Evolutionary conservation across 2,113 vertebrate genomes (phyloP).

Genomic region (Boulengeromyrus knoepffleri): DNA sequence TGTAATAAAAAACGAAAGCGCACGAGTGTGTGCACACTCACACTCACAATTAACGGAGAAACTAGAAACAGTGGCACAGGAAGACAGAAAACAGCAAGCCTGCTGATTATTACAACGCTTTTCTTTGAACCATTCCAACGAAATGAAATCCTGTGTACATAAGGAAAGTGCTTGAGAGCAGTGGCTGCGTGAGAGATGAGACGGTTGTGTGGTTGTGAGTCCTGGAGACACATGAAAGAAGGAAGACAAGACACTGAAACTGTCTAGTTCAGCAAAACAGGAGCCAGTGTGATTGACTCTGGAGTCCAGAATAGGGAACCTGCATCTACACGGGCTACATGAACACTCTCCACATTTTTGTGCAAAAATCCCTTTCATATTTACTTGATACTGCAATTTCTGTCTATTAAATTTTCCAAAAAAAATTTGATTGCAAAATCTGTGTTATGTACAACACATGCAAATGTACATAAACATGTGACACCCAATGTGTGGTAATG

Average conservation of each 20-base stretch:
- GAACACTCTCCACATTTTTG: neutral
- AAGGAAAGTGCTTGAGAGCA: constrained; percentile 59
- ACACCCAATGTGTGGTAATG: neutral
- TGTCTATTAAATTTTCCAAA: neutral
- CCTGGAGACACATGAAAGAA: constrained; percentile 29
- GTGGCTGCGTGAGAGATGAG: constrained; percentile 36
- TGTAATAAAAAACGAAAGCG: constrained; percentile 52
- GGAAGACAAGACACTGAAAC: neutral
- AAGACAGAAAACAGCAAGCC: constrained; percentile 59
- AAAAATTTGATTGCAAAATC: neutral
- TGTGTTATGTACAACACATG: neutral
- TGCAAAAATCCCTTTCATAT: neutral
- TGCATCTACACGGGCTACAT: neutral
- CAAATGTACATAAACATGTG: neutral
- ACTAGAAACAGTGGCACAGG: constrained; percentile 62
- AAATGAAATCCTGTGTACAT: constrained; percentile 69
- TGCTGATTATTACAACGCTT: constrained; percentile 61
- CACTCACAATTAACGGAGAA: constrained; percentile 44
- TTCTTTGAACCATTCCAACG: constrained; percentile 61
- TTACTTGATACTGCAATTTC: neutral
- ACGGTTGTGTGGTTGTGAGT: constrained; percentile 28
- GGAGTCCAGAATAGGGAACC: neutral
- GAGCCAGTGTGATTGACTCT: neutral
- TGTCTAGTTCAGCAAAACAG: neutral
- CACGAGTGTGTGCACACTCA: neutral